Evolutionary conservation across 2,888 invertebrate genomes (phyloP), one percentile per base, ranked within the genome.

Genomic region (Dione juno): DNA sequence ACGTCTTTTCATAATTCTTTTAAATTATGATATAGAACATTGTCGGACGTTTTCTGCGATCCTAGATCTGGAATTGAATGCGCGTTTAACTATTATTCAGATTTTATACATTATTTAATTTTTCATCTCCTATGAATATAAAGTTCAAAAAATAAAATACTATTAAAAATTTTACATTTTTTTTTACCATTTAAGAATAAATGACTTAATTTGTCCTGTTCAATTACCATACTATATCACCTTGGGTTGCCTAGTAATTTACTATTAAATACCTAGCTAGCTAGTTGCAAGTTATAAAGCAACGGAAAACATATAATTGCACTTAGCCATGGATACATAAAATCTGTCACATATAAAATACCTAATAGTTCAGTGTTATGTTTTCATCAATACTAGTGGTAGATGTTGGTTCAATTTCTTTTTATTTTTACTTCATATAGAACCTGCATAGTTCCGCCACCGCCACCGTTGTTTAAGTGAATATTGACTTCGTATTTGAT

Each of bases 241-340:
- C 28, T 40, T 37, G 50, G 54, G 41, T 67, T 59, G 59, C 52
- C 28, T 52, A 50, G 41, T 50, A 59, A 67, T 67, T 59, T 50
- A 37, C 11, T 67, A 58, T 41, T n/a, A 50, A 50, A 41, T 61
- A 67, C 16, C 40, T 67, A 45, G 16, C 28, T 66, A 67, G 16
- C 40, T 67, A 45, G 16, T 16, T 66, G 43, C 28, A 21, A 67
- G 50, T 16, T 16, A 54, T 40, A 64, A 65, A 48, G 45, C 14
- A 37, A 28, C 57, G 66, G 66, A 66, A 57, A 66, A 66, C 48
- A 37, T 48, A 13, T 50, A 50, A 67, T 67, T 58, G 58, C 48
- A 58, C 48, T 50, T 48, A n/a, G 40, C 19, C 28, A 61, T 28
- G 28, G 28, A 45, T 16, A 45, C n/a, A 16, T 21, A 45, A n/a